Evolutionary conservation across 1,140 invertebrate genomes (phyloP), one percentile per base, ranked within the genome.

Genomic region (Galendromus occidentalis): DNA sequence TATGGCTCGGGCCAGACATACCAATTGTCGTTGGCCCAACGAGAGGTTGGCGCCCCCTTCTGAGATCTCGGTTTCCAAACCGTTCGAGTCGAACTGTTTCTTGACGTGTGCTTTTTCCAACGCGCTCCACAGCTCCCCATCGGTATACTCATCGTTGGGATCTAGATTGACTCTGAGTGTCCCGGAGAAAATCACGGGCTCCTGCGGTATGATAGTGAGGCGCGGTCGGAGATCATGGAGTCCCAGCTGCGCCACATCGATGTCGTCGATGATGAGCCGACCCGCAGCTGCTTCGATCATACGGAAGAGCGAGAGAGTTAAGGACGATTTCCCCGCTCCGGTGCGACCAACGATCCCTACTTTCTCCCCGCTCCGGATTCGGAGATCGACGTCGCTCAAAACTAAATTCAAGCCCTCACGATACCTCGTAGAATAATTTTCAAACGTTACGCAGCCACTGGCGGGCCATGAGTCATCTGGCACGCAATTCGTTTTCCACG

Each of bases 161-260:
- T 76, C 73, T 2, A 74, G 64, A 67, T 75, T 74, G 29, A 83
- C 82, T 4, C 88, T 77, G 75, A 92, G 81, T 28, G 82, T 85
- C 44, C 86, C 87, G 1, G 82, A 85, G 74, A 92, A 92, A 14
- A 79, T 69, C 25, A 78, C 75, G 20, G 74, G 76, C 66, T 78
- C 81, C 74, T 82, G 75, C 29, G 67, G 42, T 75, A 94, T 92
- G 71, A 92, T 92, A n/a, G 91, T 94, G 28, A 96, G 78, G 68
- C 86, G 73, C 22, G 76, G 76, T 80, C 93, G 80, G 29, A 98
- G 75, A 69, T 87, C 83, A 74, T 94, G 88, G 6, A 98, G 81
- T 18, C 76, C 74, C 4, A 80, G 69, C 20, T 70, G 70, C 6
- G 68, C 66, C 7, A 77, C 75, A 66, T 76, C 71, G 12, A 71